phyloP scores from a whole-genome alignment of 2,797 vertebrate species.

The Syngnathus acus region DNA sequence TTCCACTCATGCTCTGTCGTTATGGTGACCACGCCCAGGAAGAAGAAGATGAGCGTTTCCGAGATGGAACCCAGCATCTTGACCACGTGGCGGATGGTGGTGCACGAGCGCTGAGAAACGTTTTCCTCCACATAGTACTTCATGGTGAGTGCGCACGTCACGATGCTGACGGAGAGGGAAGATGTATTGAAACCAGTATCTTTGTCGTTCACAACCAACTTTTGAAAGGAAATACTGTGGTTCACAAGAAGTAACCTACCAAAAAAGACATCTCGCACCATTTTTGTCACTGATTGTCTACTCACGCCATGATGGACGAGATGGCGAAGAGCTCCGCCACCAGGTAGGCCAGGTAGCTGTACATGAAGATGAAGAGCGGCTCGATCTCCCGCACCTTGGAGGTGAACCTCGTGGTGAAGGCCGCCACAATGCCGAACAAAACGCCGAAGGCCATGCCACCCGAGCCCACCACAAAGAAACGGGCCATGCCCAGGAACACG shows the following conservation, averaged over 20 bases:
- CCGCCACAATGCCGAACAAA: constrained; percentile 87
- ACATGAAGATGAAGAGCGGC: constrained; percentile 96
- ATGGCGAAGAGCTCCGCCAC: constrained; percentile 90
- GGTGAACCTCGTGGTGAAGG: constrained; percentile 95
- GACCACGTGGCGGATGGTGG: constrained; percentile 90
- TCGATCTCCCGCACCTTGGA: constrained; percentile 89
- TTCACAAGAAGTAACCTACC: no score
- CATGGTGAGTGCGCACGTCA: constrained; percentile 94
- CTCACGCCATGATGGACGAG: constrained; percentile 98
- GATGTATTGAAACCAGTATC: background rate
- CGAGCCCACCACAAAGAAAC: constrained; percentile 86
- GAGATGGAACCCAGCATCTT: constrained; percentile 95
- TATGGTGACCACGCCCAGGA: constrained; percentile 91
- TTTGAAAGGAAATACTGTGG: background rate
- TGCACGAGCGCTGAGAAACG: constrained; percentile 93
- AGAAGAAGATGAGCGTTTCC: constrained; percentile 97
- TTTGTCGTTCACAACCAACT: background rate
- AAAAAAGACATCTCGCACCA: no score
- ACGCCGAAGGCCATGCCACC: constrained; percentile 87
- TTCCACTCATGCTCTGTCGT: constrained; percentile 95
- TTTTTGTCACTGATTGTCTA: constrained; percentile 27
- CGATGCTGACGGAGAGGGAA: constrained; percentile 71
- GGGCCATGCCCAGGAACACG: constrained; percentile 82
- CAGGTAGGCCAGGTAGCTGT: constrained; percentile 93
- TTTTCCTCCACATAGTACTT: constrained; percentile 97